Conservation (phyloP, 2,888 invertebrate genomes). For the Dromius quadrimaculatus region DNA sequence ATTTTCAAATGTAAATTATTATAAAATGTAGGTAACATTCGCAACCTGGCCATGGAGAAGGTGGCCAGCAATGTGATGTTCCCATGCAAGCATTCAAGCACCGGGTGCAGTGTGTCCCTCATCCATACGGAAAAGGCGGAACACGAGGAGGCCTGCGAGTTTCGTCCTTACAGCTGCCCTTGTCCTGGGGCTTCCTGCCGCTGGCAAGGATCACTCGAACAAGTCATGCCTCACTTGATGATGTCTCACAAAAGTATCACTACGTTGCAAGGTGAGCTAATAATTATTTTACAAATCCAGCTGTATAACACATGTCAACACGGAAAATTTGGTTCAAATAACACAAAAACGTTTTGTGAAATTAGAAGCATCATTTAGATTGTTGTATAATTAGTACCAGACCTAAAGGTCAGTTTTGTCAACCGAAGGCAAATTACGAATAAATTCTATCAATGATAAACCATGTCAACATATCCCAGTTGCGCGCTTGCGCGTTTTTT, state of each 20-base stretch:
- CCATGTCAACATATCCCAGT: too few species aligned
- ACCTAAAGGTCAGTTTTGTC: too few species aligned
- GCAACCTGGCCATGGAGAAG: conserved; percentile 99
- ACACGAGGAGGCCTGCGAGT: conserved; percentile 98
- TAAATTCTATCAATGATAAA: too few species aligned
- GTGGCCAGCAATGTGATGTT: conserved; percentile 98
- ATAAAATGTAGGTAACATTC: conserved; percentile 89
- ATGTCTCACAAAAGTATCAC: conserved; percentile 98
- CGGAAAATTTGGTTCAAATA: too few species aligned
- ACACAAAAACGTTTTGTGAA: too few species aligned
- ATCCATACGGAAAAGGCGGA: conserved; percentile 98
- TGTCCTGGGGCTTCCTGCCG: conserved; percentile 99
- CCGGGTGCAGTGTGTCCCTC: conserved; percentile 92
- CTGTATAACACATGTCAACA: too few species aligned
- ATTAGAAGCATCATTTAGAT: too few species aligned
- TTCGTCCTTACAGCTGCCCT: conserved; percentile 97
- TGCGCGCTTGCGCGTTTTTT: too few species aligned
- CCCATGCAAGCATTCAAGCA: conserved; percentile 97
- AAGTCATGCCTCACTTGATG: conserved; percentile 98
- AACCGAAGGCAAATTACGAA: too few species aligned
- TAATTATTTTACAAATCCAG: not conserved
- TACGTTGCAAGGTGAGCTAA: conserved; percentile 83
- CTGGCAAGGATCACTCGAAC: conserved; percentile 97
- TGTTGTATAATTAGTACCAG: too few species aligned
- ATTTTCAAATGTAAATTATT: too few species aligned